Conservation (phyloP, 35 echinoderm and acorn worm genomes). For the Amphiura filiformis region DNA sequence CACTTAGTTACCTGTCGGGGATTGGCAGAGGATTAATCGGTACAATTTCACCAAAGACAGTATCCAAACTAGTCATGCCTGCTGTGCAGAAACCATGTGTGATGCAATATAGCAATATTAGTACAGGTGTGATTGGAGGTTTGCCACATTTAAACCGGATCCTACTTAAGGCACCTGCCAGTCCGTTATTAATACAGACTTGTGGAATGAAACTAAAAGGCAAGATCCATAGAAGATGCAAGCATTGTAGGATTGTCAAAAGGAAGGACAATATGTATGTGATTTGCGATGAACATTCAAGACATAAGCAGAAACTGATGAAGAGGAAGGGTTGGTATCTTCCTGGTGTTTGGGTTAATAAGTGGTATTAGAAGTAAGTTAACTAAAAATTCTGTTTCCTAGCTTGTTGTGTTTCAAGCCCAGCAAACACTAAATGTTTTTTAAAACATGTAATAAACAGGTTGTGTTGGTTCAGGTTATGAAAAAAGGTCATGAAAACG, state of each 20-base stretch:
- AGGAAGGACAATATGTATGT: constrained; percentile 22
- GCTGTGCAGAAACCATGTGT: not conserved
- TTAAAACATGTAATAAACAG: not conserved
- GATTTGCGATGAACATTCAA: constrained; percentile 32
- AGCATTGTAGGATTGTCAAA: constrained; percentile 37
- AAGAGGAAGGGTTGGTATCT: not conserved
- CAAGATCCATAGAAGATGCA: constrained; percentile 41
- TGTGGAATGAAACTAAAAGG: not conserved
- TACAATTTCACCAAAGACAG: not conserved
- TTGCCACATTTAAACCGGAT: not conserved
- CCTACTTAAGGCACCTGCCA: not conserved
- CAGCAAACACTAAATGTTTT: not conserved
- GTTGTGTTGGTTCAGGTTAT: too few relatives aligned
- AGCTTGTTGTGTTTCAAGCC: not conserved
- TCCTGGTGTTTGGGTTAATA: not conserved
- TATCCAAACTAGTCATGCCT: not conserved
- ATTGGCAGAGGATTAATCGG: too few relatives aligned
- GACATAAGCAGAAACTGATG: constrained; percentile 51
- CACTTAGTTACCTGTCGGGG: too few relatives aligned
- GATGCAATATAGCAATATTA: not conserved
- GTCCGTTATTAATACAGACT: not conserved
- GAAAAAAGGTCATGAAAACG: too few relatives aligned
- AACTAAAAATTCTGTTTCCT: too few relatives aligned
- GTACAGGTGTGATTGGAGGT: not conserved
- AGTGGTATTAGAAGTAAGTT: too few relatives aligned